Percentiles rank a stretch among this genome's conserved stretches.
Evolutionary conservation across 2,888 invertebrate genomes (phyloP).

Genomic region (Andrena minutula): DNA sequence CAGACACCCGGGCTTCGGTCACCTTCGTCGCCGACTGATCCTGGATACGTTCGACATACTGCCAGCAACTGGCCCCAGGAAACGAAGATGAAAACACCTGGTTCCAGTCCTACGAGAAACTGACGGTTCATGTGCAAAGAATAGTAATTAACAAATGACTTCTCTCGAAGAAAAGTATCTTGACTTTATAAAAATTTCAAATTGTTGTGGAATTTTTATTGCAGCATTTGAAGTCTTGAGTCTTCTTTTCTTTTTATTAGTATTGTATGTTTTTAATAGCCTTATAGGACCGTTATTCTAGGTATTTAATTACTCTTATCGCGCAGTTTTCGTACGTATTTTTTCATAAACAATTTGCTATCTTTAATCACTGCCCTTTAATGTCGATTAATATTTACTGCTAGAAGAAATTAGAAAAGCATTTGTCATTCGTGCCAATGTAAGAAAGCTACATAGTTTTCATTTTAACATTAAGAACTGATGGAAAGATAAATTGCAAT

Average conservation of each 20-base stretch:
- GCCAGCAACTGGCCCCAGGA: constrained; percentile 88
- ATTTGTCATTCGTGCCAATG: background rate
- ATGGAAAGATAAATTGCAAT: no score
- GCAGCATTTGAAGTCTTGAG: background rate
- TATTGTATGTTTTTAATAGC: background rate
- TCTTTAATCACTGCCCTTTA: constrained; percentile 18
- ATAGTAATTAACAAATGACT: background rate
- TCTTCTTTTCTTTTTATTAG: background rate
- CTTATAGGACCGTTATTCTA: background rate
- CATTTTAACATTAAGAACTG: no score
- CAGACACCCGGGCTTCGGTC: constrained; percentile 70
- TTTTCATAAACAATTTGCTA: constrained; percentile 11
- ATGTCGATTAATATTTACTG: constrained; percentile 1
- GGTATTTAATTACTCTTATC: constrained; percentile 1
- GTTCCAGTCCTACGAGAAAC: constrained; percentile 85
- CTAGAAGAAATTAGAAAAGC: background rate
- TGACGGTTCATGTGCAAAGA: constrained; percentile 8
- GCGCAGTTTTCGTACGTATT: background rate
- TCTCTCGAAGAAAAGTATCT: no score
- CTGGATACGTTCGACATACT: constrained; percentile 91
- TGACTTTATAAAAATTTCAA: no score
- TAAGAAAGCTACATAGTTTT: background rate
- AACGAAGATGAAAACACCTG: constrained; percentile 86
- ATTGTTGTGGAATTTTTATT: background rate
- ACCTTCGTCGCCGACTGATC: constrained; percentile 89